Evolutionary conservation across 2,113 vertebrate genomes (phyloP).

Genomic region (Equus przewalskii): DNA sequence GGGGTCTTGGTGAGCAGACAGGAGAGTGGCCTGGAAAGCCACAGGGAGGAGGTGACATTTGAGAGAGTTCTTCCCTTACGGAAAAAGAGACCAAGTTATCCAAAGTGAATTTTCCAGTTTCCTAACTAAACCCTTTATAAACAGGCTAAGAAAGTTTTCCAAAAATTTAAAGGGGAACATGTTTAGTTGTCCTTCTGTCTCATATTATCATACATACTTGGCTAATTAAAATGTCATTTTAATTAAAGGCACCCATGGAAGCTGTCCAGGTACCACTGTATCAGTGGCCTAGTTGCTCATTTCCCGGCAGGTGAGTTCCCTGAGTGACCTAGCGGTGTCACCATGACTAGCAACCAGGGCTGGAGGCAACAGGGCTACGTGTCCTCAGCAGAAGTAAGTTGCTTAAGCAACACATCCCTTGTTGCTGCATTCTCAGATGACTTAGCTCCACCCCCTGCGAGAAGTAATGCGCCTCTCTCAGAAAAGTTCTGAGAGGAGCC

Average conservation of each 20-base stretch:
- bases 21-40: not conserved
- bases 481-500: not conserved
- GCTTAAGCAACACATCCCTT: not conserved
- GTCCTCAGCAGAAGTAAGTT: not conserved
- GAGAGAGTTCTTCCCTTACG: conserved; percentile 32
- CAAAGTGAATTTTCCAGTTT: conserved; percentile 40
- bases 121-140: conserved; percentile 28
- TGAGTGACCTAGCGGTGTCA: not conserved
- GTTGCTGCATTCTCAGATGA: not conserved
- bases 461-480: not conserved
- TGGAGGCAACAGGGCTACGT: not conserved
- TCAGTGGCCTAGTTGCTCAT: not conserved
- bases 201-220: not conserved
- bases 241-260: not conserved
- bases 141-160: not conserved
- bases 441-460: not conserved
- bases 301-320: not conserved
- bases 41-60: conserved; percentile 36
- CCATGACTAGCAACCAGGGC: not conserved
- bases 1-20: not conserved
- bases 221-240: conserved; percentile 16
- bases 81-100: conserved; percentile 39
- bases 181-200: not conserved
- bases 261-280: not conserved
- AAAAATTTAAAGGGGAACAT: not conserved